Evolutionary conservation across 2,888 invertebrate species (phyloP), one percentile per base, ranked within the genome.

Genomic region (Lamproptera curius): DNA sequence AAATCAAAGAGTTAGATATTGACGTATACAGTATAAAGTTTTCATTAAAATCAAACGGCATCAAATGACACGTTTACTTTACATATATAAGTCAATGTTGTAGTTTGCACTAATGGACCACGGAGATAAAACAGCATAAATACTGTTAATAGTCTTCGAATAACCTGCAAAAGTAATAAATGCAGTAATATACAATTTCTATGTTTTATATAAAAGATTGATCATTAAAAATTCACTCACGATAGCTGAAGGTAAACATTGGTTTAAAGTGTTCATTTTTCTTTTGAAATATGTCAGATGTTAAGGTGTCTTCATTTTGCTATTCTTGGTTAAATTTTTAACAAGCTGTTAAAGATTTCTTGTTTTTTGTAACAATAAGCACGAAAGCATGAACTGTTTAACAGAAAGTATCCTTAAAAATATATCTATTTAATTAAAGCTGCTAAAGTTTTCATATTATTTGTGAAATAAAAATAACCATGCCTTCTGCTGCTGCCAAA

Each of bases 261-360:
- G 38, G 16, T 13, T 42, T 42, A 8, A 48, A 26, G 26, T 48
- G 23, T 16, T n/a, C 16, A 5, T 16, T 42, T 38, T 48, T 48
- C 8, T 42, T n/a, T 16, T 11, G 15, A 42, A 48, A 3, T 38
- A 42, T 38, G n/a, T 48, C 31, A 8, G 23, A 16, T 17, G 17
- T 10, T 13, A 48, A 42, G 8, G 14, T 23, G 13, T 33, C 23
- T 10, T 42, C 23, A 14, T 23, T 34, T 8, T 42, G 47, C 47
- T 42, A 48, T 38, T 42, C 23, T 9, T 33, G 14, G 14, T 17
- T 13, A n/a, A 48, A n/a, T n/a, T 38, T 42, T 33, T n/a, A 38
- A 16, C 10, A 42, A 33, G 34, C 42, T 38, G 10, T 26, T 38
- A 13, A 26, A 38, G 9, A 48, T 38, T 14, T 13, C 6, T n/a